Conservation (phyloP, 2,888 invertebrate species). For the Plagodis dolabraria region DNA sequence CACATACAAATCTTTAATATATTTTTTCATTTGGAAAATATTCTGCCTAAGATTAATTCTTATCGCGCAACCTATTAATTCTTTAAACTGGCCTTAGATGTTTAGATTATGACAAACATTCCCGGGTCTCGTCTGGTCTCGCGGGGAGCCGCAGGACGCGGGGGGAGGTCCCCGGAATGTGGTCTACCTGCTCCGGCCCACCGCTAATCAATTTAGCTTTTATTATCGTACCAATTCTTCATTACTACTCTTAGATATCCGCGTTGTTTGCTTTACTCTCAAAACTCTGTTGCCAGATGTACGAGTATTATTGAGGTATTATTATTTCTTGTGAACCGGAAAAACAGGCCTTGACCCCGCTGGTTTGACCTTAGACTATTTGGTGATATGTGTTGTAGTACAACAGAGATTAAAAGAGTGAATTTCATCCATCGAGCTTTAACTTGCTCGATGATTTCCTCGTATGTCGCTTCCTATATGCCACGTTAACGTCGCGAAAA, state of each 20-base stretch:
- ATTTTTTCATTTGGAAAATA: conserved; percentile 25
- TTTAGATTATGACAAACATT: conserved; percentile 72
- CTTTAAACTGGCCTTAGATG: conserved; percentile 58
- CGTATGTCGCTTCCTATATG: no score
- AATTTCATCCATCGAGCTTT: no score
- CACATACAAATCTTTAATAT: conserved; percentile 2
- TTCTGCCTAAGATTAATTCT: conserved; percentile 16
- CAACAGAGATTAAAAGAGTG: no score
- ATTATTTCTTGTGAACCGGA: conserved; percentile 38
- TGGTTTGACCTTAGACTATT: no score
- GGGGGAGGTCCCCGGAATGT: conserved; percentile 67
- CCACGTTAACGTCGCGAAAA: no score
- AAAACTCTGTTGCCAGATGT: neutral
- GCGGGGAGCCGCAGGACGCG: conserved; percentile 38
- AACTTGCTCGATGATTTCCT: no score
- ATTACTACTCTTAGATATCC: conserved; percentile 71
- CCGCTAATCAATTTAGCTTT: conserved; percentile 83
- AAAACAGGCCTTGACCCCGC: conserved; percentile 34
- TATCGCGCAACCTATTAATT: conserved; percentile 63
- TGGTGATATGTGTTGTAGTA: no score
- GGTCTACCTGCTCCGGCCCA: conserved; percentile 79
- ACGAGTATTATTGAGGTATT: no score
- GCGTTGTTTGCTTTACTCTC: conserved; percentile 65
- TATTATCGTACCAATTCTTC: conserved; percentile 81
- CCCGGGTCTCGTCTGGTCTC: conserved; percentile 50